Evolutionary conservation across 2,888 invertebrate genomes (phyloP).

Genomic region (Gymnocheta viridis): DNA sequence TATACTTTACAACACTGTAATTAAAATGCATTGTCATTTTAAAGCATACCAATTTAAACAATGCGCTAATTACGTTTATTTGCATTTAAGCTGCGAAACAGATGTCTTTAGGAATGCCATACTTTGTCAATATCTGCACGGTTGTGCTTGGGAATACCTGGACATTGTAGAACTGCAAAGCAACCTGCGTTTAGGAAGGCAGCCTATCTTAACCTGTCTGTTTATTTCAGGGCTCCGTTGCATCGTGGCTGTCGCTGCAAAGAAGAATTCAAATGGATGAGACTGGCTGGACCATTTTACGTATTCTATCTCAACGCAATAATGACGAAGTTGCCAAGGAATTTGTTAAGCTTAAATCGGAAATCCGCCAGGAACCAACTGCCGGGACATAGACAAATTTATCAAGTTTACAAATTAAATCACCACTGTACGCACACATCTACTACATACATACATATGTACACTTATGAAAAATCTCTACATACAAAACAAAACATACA

Average conservation of each 20-base stretch:
- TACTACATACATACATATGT: no score
- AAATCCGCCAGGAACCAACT: conserved; percentile 91
- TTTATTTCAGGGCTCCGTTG: conserved; percentile 89
- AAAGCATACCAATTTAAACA: no score
- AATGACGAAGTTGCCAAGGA: conserved; percentile 99
- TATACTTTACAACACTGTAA: no score
- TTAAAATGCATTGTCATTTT: no score
- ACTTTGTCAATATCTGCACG: no score
- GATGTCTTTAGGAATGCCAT: no score
- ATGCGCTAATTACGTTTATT: no score
- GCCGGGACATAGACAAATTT: conserved; percentile 77
- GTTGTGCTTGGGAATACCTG: no score
- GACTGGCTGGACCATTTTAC: conserved; percentile 98
- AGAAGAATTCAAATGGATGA: conserved; percentile 99
- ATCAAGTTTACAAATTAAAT: conserved; percentile 22
- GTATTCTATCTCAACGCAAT: conserved; percentile 97
- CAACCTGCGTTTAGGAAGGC: no score
- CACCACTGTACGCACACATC: conserved; percentile 30
- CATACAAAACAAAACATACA: neutral
- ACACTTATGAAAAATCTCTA: no score
- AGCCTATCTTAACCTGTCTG: neutral
- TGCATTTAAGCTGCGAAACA: no score
- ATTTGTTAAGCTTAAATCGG: conserved; percentile 99
- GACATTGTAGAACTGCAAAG: no score
- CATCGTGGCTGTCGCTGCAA: conserved; percentile 95